A percentile compares a stretch with the other conserved stretches of the same genome.
Evolutionary conservation across 2,888 invertebrate species (phyloP).

Genomic region (Parascotia fuliginaria): DNA sequence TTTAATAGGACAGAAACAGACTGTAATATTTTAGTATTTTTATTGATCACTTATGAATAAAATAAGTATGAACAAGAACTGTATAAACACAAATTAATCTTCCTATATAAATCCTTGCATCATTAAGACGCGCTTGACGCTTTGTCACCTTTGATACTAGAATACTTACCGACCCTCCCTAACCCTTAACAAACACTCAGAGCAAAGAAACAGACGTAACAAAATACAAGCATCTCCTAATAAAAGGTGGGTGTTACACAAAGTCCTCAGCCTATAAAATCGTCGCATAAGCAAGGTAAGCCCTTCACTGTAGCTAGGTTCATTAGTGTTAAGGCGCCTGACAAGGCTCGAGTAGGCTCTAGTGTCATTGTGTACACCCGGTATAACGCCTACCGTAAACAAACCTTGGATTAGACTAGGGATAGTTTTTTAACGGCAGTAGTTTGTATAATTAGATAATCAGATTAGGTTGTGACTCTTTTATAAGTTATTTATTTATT

Average conservation of each 20-base stretch:
- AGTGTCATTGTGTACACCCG: slow-evolving; percentile 33
- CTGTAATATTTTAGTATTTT: too few relatives aligned
- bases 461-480: too few relatives aligned
- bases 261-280: slow-evolving; percentile 34
- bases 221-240: slow-evolving; percentile 18
- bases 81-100: too few relatives aligned
- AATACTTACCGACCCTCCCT: neutral
- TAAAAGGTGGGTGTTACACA: slow-evolving; percentile 22
- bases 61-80: too few relatives aligned
- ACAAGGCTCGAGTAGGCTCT: slow-evolving; percentile 36
- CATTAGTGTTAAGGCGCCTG: slow-evolving; percentile 51
- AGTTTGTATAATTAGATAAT: too few relatives aligned
- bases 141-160: neutral
- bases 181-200: slow-evolving; percentile 2
- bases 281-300: slow-evolving; percentile 36
- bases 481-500: too few relatives aligned
- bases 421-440: neutral
- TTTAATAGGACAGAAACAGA: too few relatives aligned
- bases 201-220: neutral
- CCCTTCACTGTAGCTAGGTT: slow-evolving; percentile 39
- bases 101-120: neutral
- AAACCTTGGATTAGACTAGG: slow-evolving; percentile 22
- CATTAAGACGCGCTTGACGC: too few relatives aligned
- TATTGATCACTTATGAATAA: too few relatives aligned
- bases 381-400: slow-evolving; percentile 32